Evolutionary conservation across 2,888 invertebrate genomes (phyloP).

Genomic region (Chrysolina haemoptera): DNA sequence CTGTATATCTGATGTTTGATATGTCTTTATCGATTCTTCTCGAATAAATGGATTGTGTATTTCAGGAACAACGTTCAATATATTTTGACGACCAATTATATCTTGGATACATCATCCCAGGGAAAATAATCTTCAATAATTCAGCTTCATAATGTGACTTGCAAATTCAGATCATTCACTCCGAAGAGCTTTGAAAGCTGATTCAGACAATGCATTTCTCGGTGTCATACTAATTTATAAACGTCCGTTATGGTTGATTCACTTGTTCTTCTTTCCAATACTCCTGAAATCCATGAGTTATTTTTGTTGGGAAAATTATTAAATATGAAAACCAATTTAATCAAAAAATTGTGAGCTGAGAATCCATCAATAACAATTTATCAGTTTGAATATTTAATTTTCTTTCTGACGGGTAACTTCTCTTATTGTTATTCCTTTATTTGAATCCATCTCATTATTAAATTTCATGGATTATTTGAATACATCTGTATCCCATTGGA

Average conservation of each 20-base stretch:
- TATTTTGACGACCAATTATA: too few relatives aligned
- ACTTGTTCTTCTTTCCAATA: background rate
- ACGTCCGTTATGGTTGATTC: background rate
- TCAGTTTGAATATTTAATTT: constrained; percentile 20
- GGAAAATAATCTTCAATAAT: too few relatives aligned
- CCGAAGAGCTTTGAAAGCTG: background rate
- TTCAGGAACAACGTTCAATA: too few relatives aligned
- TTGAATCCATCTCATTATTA: background rate
- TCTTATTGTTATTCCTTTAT: background rate
- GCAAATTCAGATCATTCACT: too few relatives aligned
- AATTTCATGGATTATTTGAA: too few relatives aligned
- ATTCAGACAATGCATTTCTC: background rate
- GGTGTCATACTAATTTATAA: background rate
- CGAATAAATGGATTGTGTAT: too few relatives aligned
- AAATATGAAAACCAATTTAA: constrained; percentile 12
- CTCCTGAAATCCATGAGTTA: background rate
- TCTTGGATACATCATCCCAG: too few relatives aligned
- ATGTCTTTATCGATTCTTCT: too few relatives aligned
- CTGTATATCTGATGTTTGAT: too few relatives aligned
- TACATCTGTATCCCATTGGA: too few relatives aligned
- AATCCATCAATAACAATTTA: constrained; percentile 21
- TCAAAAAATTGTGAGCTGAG: background rate
- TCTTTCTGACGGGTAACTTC: background rate
- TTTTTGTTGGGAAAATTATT: background rate
- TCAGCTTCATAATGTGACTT: background rate